Conservation (phyloP, 2,888 invertebrate genomes). For the Apomyelois bistriatella region DNA sequence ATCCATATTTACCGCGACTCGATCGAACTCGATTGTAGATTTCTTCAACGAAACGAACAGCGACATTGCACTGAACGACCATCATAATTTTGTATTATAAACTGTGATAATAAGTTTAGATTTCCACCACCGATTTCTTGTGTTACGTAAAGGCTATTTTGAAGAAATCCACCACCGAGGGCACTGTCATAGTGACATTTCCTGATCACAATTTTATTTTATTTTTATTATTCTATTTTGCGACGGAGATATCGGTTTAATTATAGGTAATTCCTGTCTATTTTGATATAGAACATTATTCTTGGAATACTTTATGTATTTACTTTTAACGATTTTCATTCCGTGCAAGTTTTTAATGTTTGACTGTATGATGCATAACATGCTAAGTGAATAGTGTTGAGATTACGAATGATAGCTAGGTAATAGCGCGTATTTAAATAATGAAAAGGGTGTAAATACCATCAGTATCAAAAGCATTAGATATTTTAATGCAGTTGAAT, state of each 20-base stretch:
- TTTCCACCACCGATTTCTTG: constrained; percentile 74
- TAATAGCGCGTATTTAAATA: constrained; percentile 34
- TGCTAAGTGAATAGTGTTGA: constrained; percentile 41
- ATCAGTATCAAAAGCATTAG: constrained; percentile 25
- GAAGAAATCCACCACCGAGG: constrained; percentile 72
- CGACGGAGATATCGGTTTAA: constrained; percentile 63
- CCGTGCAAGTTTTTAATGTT: constrained; percentile 66
- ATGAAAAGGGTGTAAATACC: constrained; percentile 39
- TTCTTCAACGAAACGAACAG: constrained; percentile 69
- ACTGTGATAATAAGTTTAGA: constrained; percentile 78
- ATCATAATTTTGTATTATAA: constrained; percentile 72
- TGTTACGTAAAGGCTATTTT: constrained; percentile 50
- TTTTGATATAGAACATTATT: constrained; percentile 64
- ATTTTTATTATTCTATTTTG: constrained; percentile 55
- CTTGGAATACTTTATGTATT: constrained; percentile 73
- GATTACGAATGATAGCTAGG: constrained; percentile 39
- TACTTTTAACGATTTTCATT: constrained; percentile 70
- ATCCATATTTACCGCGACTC: constrained; percentile 29
- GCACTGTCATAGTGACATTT: constrained; percentile 47
- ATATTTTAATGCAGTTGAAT: not conserved
- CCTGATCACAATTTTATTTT: constrained; percentile 69
- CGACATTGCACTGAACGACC: constrained; percentile 48
- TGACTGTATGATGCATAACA: constrained; percentile 68
- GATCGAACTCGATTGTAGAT: constrained; percentile 64
- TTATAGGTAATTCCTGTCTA: constrained; percentile 42